These are phyloP conservation scores for Calidris pugnax DNA, from an alignment of 2,113 vertebrate species.

Conservation along the genomic window DNA sequence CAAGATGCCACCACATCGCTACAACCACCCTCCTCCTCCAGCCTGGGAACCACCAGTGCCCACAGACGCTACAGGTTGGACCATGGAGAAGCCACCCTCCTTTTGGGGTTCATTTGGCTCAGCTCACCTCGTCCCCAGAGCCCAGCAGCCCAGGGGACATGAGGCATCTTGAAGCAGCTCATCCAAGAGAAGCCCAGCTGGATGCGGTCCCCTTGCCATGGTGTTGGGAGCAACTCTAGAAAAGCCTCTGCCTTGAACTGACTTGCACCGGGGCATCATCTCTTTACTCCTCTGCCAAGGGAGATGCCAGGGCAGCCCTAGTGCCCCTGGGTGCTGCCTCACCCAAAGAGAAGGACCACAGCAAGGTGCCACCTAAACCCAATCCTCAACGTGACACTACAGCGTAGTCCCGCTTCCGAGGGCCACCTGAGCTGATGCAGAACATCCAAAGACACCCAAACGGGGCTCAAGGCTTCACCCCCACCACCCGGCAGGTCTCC, in stretches of 20 bases:
- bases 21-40: not conserved
- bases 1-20: not conserved
- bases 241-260: not conserved
- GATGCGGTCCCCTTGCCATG: rapidly evolving
- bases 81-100: rapidly evolving
- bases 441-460: not conserved
- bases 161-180: not conserved
- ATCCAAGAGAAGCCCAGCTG: not conserved
- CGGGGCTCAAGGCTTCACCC: not conserved
- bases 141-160: not conserved
- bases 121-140: rapidly evolving
- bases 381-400: rapidly evolving
- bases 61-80: not conserved
- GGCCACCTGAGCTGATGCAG: rapidly evolving
- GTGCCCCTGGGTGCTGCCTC: not conserved
- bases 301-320: not conserved
- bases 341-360: not conserved
- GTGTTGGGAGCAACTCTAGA: not conserved
- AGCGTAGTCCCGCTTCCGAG: not conserved
- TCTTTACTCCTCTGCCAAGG: not conserved
- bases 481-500: not conserved
- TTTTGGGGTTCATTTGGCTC: not conserved
- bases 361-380: not conserved
- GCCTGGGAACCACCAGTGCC: rapidly evolving
- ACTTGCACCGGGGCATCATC: not conserved